Conservation (phyloP, 1,140 invertebrate species). For the Melitaea cinxia region DNA sequence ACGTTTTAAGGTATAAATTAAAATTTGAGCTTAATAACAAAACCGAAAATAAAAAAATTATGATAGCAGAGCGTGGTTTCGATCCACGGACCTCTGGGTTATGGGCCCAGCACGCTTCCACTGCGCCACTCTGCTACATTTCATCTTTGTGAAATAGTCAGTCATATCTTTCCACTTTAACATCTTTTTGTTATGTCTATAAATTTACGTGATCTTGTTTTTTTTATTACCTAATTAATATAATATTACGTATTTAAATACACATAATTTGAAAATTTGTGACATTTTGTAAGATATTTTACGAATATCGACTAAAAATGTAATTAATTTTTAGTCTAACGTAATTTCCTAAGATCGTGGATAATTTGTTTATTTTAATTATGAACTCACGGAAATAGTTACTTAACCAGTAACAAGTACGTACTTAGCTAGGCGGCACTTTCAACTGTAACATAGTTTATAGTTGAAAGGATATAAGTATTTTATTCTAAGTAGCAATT, state of each 20-base stretch:
- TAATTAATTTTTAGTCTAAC: too few species aligned
- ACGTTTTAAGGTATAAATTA: too few species aligned
- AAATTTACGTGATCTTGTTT: too few species aligned
- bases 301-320: too few species aligned
- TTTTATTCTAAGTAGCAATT: slow-evolving; percentile 47
- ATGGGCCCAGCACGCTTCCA: slow-evolving; percentile 62
- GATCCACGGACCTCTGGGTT: slow-evolving; percentile 65
- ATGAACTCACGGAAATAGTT: slow-evolving; percentile 27
- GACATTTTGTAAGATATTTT: too few species aligned
- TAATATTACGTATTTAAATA: too few species aligned
- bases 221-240: too few species aligned
- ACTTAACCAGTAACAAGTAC: slow-evolving; percentile 24
- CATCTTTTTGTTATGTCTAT: too few species aligned
- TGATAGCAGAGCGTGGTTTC: slow-evolving; percentile 68
- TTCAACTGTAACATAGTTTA: slow-evolving; percentile 29
- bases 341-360: too few species aligned
- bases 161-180: too few species aligned
- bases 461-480: slow-evolving; percentile 36
- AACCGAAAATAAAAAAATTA: slow-evolving; percentile 27
- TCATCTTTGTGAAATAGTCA: too few species aligned
- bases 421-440: slow-evolving; percentile 17
- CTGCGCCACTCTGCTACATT: slow-evolving; percentile 49
- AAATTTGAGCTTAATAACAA: slow-evolving; percentile 1
- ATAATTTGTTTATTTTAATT: neutral
- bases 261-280: too few species aligned